Percentiles rank a stretch among this genome's conserved stretches.
These are phyloP conservation scores for Ceratotherium simum DNA, from an alignment of 2,113 vertebrate species.

Conservation along the genomic window DNA sequence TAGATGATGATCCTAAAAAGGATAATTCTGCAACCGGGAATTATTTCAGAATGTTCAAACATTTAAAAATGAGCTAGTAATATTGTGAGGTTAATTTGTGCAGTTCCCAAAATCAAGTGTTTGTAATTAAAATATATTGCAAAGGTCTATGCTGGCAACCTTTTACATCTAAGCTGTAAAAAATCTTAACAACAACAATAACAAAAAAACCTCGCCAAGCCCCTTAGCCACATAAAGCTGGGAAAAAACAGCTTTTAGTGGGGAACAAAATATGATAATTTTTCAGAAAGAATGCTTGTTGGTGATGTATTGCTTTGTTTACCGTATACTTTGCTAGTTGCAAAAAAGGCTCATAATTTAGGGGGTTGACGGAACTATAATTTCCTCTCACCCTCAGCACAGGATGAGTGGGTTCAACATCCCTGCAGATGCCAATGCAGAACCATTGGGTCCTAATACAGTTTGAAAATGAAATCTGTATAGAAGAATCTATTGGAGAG, in stretches of 20 bases:
- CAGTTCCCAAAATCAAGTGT: conserved; percentile 81
- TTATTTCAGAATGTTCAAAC: conserved; percentile 77
- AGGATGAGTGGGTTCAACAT: conserved; percentile 75
- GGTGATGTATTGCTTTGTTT: conserved; percentile 85
- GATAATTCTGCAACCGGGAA: conserved; percentile 55
- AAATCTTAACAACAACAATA: conserved; percentile 76
- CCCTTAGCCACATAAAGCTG: conserved; percentile 78
- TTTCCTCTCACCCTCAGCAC: conserved; percentile 80
- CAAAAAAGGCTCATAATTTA: conserved; percentile 77
- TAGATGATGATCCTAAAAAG: conserved; percentile 64
- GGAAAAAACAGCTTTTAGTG: conserved; percentile 73
- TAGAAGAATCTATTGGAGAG: conserved; percentile 65
- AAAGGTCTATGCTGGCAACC: conserved; percentile 80
- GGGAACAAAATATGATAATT: conserved; percentile 66
- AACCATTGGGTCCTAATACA: conserved; percentile 69
- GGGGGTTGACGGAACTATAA: conserved; percentile 69
- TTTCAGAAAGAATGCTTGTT: conserved; percentile 80
- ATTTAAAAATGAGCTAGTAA: conserved; percentile 79
- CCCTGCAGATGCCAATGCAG: conserved; percentile 55
- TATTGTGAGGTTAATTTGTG: conserved; percentile 80
- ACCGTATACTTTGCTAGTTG: conserved; percentile 79
- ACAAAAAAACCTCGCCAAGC: conserved; percentile 80
- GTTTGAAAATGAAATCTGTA: conserved; percentile 50
- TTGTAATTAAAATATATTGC: conserved; percentile 82
- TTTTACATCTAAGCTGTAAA: conserved; percentile 83